Base-by-base conservation (phyloP, 2,888 invertebrate genomes). In the Aquatica leii region DNA sequence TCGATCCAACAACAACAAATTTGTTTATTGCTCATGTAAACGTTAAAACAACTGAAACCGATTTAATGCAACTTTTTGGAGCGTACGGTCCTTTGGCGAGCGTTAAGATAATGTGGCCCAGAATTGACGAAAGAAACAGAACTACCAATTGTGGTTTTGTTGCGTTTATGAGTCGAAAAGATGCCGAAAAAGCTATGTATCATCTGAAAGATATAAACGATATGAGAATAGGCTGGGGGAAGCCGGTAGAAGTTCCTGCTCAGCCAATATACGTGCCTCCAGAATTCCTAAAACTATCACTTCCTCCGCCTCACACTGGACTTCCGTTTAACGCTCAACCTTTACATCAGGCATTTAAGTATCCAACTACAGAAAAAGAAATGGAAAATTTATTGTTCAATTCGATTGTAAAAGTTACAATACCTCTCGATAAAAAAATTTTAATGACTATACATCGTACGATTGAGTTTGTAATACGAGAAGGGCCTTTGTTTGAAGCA, bases 51-150 rank as follows among this genome's bases (percentile, higher is more conserved):
- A 94, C 95, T 14, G 97, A 98, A 79, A 92, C 94, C 77, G 94
- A 98, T 78, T 82, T 99, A 55, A 96, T 97, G 91, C 93, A 97
- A 82, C 88, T 97, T 63, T 99, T 99, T 83, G 99, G 98, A 0
- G 90, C 92, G 50, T 97, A 92, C 82, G 99, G 99, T 0, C 98
- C 99, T 0, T 84, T 99, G 67, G 99, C 98, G 2, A 98, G 97
- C 80, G 95, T 99, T 63, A 99, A 99, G 87, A 97, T 99, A 68
- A 97, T 99, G 96, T 98, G 98, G 97, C 98, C 98, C 5, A 88
- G 98, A 1, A 97, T 97, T 69, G 97, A 98, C 80, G 97, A 98
- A 80, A 85, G 95, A 80, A 90, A 92, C 20, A 85, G 95, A 49
- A 94, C 94, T 8, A 87, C 95, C 57, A 97, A 98, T 83, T 98